Evolutionary conservation across 1,140 invertebrate genomes (phyloP), one percentile per base, ranked within the genome.

Genomic region (Mizuhopecten yessoensis): DNA sequence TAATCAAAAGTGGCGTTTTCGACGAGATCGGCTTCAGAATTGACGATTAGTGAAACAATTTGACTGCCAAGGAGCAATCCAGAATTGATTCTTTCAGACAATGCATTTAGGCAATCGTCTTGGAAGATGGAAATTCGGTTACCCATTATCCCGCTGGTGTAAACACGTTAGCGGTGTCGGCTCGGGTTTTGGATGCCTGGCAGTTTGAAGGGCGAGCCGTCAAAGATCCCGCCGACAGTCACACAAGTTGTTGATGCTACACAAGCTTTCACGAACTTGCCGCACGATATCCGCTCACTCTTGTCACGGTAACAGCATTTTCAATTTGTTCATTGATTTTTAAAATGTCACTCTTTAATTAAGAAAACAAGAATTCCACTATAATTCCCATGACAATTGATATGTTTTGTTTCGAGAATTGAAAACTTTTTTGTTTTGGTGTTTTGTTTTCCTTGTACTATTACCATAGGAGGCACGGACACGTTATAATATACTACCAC

Each of bases 1-100:
- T 57, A 86, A 89, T 86, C 57, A 89, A 89, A 86, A 86, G 88
- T 89, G 88, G 33, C 86, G 86, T 89, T 86, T 89, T 86, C 36
- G 57, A 86, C 88, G 49, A 89, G 88, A 86, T 86, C 29, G 49
- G 57, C 57, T 75, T 75, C 57, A 75, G 57, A 75, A 75, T 75
- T 75, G 57, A 75, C 57, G 57, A 75, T 75, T 75, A 75, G 57
- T 29, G 57, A 75, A 75, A 75, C 57, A n/a, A 75, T 75, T 75
- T 29, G 57, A 75, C 57, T 75, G 57, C 57, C 23, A 29, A 75
- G 57, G 57, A 75, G 57, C 57, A 75, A 75, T 75, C n/a, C 57
- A 75, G 57, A 75, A 75, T 75, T 75, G 57, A 75, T 75, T 75
- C 57, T 75, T 75, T 75, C 57, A 75, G 57, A 75, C 57, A 75